Evolutionary conservation across 1,140 invertebrate genomes (phyloP).

Genomic region (Cotesia vestalis): DNA sequence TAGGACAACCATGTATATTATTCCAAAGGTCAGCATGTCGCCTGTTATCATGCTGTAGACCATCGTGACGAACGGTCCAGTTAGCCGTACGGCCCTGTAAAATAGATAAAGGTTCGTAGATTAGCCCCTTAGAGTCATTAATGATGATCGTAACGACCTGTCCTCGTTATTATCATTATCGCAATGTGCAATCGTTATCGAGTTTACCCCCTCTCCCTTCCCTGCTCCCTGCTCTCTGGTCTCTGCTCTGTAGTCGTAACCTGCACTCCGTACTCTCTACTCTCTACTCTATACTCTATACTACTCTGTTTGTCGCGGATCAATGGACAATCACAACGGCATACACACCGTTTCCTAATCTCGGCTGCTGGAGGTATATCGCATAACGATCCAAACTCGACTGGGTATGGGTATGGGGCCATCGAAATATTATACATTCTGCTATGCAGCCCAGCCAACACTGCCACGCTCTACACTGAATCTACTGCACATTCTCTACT

Average conservation of each 20-base stretch:
- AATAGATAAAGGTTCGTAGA: conserved; percentile 33
- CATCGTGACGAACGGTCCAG: conserved; percentile 98
- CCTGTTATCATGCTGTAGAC: conserved; percentile 98
- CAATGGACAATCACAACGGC: conserved; percentile 22
- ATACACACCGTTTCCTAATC: conserved; percentile 22
- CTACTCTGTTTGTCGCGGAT: conserved; percentile 11
- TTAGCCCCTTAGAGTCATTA: conserved; percentile 13
- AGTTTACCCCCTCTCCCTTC: neutral
- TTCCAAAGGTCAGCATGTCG: conserved; percentile 97
- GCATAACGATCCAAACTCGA: neutral
- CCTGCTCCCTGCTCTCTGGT: neutral
- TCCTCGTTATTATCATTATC: conserved; percentile 36
- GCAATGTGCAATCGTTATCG: conserved; percentile 24
- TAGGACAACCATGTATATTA: conserved; percentile 93
- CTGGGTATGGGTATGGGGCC: neutral
- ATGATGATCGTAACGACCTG: conserved; percentile 33
- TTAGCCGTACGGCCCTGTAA: conserved; percentile 88
- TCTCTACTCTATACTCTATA: neutral
- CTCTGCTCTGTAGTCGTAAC: neutral
- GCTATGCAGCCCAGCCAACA: neutral
- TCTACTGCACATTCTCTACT: too few relatives aligned
- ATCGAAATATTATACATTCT: too few relatives aligned
- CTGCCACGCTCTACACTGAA: neutral
- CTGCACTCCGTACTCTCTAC: neutral
- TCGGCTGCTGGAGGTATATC: neutral